phyloP scores from a whole-genome alignment of 2,797 vertebrate genomes.

The Pseudocheirus occidentalis region DNA sequence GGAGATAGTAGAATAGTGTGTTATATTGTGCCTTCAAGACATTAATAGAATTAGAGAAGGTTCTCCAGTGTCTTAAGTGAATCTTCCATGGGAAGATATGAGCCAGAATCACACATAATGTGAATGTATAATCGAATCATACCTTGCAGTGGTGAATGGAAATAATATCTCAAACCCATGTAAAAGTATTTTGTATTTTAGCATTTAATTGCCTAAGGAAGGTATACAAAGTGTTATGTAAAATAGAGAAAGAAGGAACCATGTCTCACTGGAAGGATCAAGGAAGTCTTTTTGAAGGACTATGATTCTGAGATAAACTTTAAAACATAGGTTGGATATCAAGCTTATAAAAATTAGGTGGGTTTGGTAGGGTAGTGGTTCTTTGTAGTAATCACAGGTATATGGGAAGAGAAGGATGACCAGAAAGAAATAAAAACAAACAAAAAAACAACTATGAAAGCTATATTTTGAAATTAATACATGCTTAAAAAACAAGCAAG shows the following conservation, averaged over 20 bases:
- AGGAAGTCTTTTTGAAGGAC: background rate
- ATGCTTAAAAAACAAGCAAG: background rate
- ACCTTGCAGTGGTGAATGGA: too few relatives aligned
- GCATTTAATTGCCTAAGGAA: background rate
- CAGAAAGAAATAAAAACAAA: background rate
- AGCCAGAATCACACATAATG: too few relatives aligned
- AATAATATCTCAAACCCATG: too few relatives aligned
- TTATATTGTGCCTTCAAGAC: background rate
- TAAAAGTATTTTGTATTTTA: background rate
- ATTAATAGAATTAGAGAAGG: background rate
- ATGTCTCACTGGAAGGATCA: background rate
- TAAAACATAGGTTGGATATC: background rate
- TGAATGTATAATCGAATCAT: too few relatives aligned
- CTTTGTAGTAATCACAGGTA: background rate
- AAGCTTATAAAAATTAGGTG: background rate
- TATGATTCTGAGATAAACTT: background rate
- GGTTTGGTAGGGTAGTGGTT: background rate
- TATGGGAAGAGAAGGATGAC: background rate
- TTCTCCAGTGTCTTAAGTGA: background rate
- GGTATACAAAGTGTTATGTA: background rate
- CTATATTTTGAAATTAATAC: background rate
- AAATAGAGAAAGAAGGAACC: background rate
- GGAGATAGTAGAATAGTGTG: background rate
- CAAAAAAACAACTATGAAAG: background rate
- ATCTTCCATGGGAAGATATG: background rate